Evolutionary conservation across 2,888 invertebrate genomes (phyloP).

Genomic region (Mesochorus sp.): DNA sequence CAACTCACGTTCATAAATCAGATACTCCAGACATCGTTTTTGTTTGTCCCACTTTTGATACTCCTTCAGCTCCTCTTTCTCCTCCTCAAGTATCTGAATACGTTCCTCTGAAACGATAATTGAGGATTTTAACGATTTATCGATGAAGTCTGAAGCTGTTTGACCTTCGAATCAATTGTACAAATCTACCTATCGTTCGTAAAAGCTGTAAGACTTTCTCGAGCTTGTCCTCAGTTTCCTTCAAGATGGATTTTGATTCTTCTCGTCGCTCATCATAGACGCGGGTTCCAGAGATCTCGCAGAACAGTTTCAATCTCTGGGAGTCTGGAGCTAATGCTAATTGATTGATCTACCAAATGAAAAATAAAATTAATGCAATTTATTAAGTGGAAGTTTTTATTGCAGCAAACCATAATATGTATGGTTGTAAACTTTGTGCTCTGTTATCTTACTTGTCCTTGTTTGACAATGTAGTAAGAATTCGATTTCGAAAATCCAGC

Average conservation of each 20-base stretch:
- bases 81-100: constrained; percentile 97
- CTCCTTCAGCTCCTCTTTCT: constrained; percentile 99
- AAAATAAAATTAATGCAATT: background rate
- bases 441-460: constrained; percentile 93
- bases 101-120: constrained; percentile 95
- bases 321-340: constrained; percentile 99
- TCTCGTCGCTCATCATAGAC: constrained; percentile 99
- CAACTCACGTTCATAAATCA: constrained; percentile 98
- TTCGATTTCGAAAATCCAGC: constrained; percentile 99
- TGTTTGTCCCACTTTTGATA: constrained; percentile 99
- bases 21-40: constrained; percentile 96
- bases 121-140: too few species aligned
- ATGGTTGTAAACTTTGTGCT: background rate
- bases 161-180: background rate
- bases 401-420: background rate
- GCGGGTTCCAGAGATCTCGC: constrained; percentile 98
- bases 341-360: constrained; percentile 92
- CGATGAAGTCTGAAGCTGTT: constrained; percentile 1
- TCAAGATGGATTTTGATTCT: constrained; percentile 96
- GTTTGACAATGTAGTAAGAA: constrained; percentile 99
- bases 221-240: constrained; percentile 93
- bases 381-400: background rate
- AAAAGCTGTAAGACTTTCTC: constrained; percentile 98
- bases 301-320: constrained; percentile 94
- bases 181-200: constrained; percentile 89